phyloP scores from a whole-genome alignment of 1,140 invertebrate species.

The Gryllus bimaculatus region DNA sequence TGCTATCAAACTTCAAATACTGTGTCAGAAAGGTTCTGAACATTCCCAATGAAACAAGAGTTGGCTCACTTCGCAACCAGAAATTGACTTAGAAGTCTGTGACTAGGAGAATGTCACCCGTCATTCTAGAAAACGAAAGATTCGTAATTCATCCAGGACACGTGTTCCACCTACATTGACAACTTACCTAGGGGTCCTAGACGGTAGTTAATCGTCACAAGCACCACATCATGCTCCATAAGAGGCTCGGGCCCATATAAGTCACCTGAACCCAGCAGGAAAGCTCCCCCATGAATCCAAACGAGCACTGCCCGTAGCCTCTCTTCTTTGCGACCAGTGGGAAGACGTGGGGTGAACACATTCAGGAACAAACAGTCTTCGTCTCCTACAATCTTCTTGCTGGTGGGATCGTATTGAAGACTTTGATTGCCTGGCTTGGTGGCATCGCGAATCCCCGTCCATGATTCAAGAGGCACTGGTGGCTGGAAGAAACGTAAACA shows the following conservation, averaged over 20 bases:
- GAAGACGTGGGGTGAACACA: background rate
- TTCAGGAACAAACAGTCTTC: background rate
- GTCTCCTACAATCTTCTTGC: background rate
- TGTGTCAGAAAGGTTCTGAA: no score
- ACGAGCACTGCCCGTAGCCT: slow-evolving; percentile 23
- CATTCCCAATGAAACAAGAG: no score
- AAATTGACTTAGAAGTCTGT: no score
- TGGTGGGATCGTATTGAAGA: background rate
- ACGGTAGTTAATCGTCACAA: slow-evolving; percentile 31
- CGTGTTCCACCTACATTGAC: no score
- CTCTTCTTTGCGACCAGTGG: background rate
- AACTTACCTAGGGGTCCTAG: slow-evolving; percentile 27
- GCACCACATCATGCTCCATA: slow-evolving; percentile 30
- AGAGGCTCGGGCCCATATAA: slow-evolving; percentile 32
- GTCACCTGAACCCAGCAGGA: slow-evolving; percentile 28
- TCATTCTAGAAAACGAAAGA: no score
- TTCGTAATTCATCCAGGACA: no score
- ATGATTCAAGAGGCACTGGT: background rate
- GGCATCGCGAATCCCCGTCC: background rate
- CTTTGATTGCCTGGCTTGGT: background rate
- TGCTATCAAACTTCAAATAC: no score
- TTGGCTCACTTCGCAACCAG: no score
- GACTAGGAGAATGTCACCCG: no score
- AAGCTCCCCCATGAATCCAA: slow-evolving; percentile 22
- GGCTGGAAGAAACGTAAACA: background rate